phyloP scores from a whole-genome alignment of 2,888 invertebrate species.

The Perithous albicinctus region DNA sequence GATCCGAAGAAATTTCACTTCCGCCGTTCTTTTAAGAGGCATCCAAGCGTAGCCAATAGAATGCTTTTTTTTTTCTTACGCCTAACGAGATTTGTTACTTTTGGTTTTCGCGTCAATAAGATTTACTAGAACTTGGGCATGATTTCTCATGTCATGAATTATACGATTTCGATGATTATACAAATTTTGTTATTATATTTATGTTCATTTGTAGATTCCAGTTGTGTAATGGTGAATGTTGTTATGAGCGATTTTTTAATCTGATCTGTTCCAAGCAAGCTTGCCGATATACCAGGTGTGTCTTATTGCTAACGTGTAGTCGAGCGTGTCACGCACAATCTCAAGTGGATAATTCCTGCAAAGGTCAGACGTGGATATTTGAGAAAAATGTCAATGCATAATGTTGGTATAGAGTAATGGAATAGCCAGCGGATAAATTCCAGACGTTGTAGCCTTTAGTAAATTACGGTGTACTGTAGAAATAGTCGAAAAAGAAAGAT shows the following conservation, averaged over 20 bases:
- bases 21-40: conserved; percentile 20
- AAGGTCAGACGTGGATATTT: conserved; percentile 58
- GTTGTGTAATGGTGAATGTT: conserved; percentile 66
- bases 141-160: neutral
- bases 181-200: conserved; percentile 21
- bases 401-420: neutral
- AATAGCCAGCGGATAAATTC: conserved; percentile 16
- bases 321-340: conserved; percentile 60
- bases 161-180: neutral
- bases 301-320: conserved; percentile 27
- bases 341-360: conserved; percentile 58
- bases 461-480: neutral
- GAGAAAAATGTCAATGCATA: conserved; percentile 16
- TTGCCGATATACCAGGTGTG: conserved; percentile 15
- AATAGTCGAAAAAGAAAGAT: too few relatives aligned
- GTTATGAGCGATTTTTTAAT: conserved; percentile 61
- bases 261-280: conserved; percentile 26
- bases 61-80: conserved; percentile 3
- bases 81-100: neutral
- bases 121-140: too few relatives aligned
- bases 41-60: conserved; percentile 1
- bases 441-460: neutral
- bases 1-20: conserved; percentile 28
- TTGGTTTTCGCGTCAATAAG: neutral
- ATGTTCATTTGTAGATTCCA: conserved; percentile 19